These are phyloP conservation scores for Sus cebifrons DNA, from an alignment of 2,797 vertebrate genomes.

Conservation along the genomic window DNA sequence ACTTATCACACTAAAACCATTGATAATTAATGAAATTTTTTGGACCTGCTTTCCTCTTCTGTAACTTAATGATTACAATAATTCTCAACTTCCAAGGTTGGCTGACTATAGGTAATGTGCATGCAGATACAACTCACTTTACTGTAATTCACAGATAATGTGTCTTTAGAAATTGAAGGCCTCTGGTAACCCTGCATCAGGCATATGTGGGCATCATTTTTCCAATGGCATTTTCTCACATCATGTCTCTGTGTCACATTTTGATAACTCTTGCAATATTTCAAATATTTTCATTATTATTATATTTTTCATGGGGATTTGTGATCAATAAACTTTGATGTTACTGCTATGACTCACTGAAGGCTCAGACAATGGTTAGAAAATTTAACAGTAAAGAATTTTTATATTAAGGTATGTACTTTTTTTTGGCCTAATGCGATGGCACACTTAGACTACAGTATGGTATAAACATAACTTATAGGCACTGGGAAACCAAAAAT, in stretches of 20 bases:
- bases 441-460: rapidly evolving
- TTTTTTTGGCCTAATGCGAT: not conserved
- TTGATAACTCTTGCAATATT: not conserved
- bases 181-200: not conserved
- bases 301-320: not conserved
- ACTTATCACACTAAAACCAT: not conserved
- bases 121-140: not conserved
- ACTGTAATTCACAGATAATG: not conserved
- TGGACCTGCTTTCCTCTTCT: not conserved
- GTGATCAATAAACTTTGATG: not conserved
- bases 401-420: not conserved
- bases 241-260: not conserved
- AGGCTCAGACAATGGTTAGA: not conserved
- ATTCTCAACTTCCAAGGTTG: not conserved
- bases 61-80: not conserved
- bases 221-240: not conserved
- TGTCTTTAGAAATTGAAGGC: not conserved
- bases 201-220: not conserved
- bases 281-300: not conserved
- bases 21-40: not conserved
- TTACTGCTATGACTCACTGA: not conserved
- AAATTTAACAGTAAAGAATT: not conserved
- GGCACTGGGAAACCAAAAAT: not conserved
- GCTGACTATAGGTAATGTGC: not conserved
- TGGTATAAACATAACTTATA: not conserved